Percentiles rank a stretch among this genome's conserved stretches.
phyloP scores from a whole-genome alignment of 2,888 invertebrate species.

The Danaus chrysippus region DNA sequence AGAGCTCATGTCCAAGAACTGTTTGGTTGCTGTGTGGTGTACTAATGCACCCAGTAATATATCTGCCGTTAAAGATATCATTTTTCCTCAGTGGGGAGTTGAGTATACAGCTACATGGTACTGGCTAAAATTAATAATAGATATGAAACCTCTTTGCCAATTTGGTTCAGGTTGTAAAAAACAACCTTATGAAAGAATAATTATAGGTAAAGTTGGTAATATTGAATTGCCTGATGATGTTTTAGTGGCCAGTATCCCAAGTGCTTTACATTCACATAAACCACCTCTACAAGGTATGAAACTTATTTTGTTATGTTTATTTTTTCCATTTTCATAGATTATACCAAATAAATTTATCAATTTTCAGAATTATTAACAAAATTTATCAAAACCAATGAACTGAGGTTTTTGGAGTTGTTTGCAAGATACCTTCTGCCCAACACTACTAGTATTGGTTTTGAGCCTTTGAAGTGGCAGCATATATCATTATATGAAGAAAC shows the following conservation, averaged over 20 bases:
- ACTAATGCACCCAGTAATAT: constrained; percentile 90
- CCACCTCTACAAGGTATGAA: constrained; percentile 87
- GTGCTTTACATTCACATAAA: constrained; percentile 96
- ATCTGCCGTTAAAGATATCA: constrained; percentile 81
- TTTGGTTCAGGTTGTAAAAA: constrained; percentile 84
- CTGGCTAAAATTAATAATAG: constrained; percentile 92
- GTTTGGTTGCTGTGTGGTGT: constrained; percentile 93
- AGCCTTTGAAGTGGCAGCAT: constrained; percentile 91
- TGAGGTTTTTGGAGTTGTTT: constrained; percentile 91
- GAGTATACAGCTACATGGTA: constrained; percentile 86
- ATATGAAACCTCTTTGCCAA: constrained; percentile 83
- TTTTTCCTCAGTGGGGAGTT: constrained; percentile 90
- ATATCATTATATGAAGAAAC: constrained; percentile 68
- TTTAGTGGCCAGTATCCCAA: constrained; percentile 90
- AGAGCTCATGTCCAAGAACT: constrained; percentile 79
- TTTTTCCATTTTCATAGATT: constrained; percentile 7
- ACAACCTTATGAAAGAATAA: constrained; percentile 92
- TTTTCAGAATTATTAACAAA: constrained; percentile 68
- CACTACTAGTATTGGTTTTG: constrained; percentile 92
- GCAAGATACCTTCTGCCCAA: constrained; percentile 92
- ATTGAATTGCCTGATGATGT: constrained; percentile 67
- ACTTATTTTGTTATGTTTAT: background rate
- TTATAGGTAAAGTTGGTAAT: constrained; percentile 61
- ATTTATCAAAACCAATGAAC: constrained; percentile 73
- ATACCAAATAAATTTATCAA: background rate